Evolutionary conservation across 2,888 invertebrate genomes (phyloP), one percentile per base, ranked within the genome.

Genomic region (Platynereis dumerilii): DNA sequence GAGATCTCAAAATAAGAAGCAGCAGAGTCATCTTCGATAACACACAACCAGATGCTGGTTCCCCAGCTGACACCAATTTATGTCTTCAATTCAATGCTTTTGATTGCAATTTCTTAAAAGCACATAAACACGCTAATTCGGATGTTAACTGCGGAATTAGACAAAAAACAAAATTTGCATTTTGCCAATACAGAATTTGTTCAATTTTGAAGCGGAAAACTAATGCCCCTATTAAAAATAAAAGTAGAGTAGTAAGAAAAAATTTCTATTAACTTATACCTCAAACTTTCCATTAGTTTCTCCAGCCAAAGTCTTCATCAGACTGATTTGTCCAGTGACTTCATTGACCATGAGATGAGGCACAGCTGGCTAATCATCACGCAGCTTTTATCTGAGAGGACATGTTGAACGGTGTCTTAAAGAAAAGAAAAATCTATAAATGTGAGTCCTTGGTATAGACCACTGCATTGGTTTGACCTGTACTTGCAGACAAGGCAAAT

Each of bases 341-440:
- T 66, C 63, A 26, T 77, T 72, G 10, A 80, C 61, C 42, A 58
- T 44, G 66, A 75, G 78, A 72, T 76, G 69, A 53, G 56, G 74
- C 39, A 71, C 24, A 7, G 69, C 67, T 5, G 42, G 42, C 27
- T 27, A 12, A 58, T 58, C 7, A 60, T 60, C 10, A 67, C 60
- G 7, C 77, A 65, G 15, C n/a, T 57, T 66, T 69, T 74, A 79
- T 7, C 60, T 60, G 2, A 75, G 69, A n/a, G n/a, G n/a, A n/a
- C n/a, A 20, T 24, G 44, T 71, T 71, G 48, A 69, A 69, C 28
- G 70, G 70, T 10, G 63, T 34, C 70, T 70, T 56, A 10, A 52
- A 12, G 17, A 12, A n/a, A n/a, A n/a, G n/a, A 10, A 42, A 42
- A 10, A 42, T 10, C 10, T 10, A 42, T 12, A 12, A 12, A 12